These are phyloP conservation scores for Hippolais icterina DNA, from an alignment of 2,113 vertebrate genomes.

Conservation along the genomic window DNA sequence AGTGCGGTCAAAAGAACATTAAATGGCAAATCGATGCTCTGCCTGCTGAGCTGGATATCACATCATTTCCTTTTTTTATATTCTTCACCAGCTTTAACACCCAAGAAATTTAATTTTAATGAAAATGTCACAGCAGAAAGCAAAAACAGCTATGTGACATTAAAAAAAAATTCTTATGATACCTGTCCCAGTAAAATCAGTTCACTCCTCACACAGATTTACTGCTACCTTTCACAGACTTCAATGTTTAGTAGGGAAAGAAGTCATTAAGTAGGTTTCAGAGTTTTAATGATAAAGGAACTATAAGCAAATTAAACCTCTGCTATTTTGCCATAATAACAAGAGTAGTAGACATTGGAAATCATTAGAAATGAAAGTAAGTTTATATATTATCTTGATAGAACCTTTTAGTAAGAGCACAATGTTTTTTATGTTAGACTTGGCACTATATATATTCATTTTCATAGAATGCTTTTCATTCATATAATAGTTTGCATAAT, in stretches of 20 bases:
- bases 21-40: not conserved
- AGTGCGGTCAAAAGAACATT: not conserved
- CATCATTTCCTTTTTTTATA: not conserved
- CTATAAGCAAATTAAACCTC: not conserved
- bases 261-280: not conserved
- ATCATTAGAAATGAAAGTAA: not conserved
- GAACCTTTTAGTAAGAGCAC: not conserved
- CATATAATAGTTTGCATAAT: not conserved
- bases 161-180: not conserved
- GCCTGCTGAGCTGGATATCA: not conserved
- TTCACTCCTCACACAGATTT: not conserved
- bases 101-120: not conserved
- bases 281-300: not conserved
- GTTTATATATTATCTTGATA: not conserved
- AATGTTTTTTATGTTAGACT: not conserved
- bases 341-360: not conserved
- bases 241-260: not conserved
- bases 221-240: not conserved
- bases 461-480: conserved; percentile 24
- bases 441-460: not conserved
- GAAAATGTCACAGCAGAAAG: not conserved
- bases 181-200: not conserved
- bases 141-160: not conserved
- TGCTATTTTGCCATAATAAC: not conserved
- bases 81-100: not conserved